Conservation (phyloP, 1,140 invertebrate genomes). For the Medauroidea extradentata region DNA sequence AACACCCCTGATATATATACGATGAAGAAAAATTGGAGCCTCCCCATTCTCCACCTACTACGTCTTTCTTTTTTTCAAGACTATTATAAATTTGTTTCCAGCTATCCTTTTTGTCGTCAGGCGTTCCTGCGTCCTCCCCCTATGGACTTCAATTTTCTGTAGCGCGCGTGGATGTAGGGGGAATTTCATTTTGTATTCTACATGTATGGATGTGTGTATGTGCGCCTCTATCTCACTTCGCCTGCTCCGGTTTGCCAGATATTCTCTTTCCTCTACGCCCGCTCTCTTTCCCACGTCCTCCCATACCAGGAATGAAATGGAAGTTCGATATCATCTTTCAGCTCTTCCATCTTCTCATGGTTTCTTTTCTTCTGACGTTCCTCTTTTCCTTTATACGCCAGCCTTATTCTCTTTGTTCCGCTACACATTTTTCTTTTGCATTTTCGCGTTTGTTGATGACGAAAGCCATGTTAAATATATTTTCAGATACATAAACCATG, state of each 20-base stretch:
- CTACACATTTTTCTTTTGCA: neutral
- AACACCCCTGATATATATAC: slow-evolving; percentile 9
- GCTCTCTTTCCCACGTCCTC: neutral
- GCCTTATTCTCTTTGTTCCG: too few species aligned
- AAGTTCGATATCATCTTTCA: slow-evolving; percentile 37
- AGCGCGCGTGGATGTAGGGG: slow-evolving; percentile 32
- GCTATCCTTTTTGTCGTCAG: slow-evolving; percentile 33
- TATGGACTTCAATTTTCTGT: slow-evolving; percentile 39
- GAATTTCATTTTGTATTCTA: slow-evolving; percentile 41
- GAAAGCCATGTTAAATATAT: too few species aligned
- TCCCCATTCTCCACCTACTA: slow-evolving; percentile 1
- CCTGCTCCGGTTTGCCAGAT: too few species aligned
- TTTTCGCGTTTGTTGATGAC: too few species aligned
- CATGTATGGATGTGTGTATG: slow-evolving; percentile 17
- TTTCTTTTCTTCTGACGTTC: slow-evolving; percentile 5
- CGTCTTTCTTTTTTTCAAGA: slow-evolving; percentile 19
- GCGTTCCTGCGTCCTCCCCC: slow-evolving; percentile 26
- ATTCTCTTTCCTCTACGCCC: neutral
- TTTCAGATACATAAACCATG: neutral
- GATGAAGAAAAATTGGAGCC: slow-evolving; percentile 15
- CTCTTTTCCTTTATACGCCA: neutral
- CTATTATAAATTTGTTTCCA: slow-evolving; percentile 39
- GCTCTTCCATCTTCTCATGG: slow-evolving; percentile 22
- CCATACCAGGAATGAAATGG: slow-evolving; percentile 35
- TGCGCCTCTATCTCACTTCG: too few species aligned